Percentiles rank a stretch among this genome's conserved stretches.
phyloP scores from a whole-genome alignment of 2,113 vertebrate genomes.

The Aleadryas rufinucha region DNA sequence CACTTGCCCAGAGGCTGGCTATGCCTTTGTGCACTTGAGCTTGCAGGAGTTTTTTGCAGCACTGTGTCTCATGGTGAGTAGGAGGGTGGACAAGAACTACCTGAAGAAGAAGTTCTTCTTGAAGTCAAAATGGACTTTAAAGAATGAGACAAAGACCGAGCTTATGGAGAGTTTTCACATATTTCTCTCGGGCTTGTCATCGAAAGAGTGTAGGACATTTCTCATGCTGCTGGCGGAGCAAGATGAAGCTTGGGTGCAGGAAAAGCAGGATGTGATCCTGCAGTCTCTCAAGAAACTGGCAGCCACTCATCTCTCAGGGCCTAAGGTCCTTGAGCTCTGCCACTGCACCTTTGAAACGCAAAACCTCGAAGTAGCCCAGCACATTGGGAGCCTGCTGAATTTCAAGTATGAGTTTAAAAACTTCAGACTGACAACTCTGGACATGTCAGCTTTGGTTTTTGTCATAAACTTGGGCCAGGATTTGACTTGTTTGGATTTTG shows the following conservation, averaged over 20 bases:
- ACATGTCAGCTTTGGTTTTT: constrained; percentile 80
- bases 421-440: constrained; percentile 74
- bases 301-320: constrained; percentile 77
- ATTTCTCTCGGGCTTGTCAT: constrained; percentile 84
- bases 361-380: constrained; percentile 65
- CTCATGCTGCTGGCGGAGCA: constrained; percentile 66
- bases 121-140: constrained; percentile 82
- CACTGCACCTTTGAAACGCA: constrained; percentile 84
- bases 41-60: constrained; percentile 90
- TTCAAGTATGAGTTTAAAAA: constrained; percentile 80
- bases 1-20: constrained; percentile 57
- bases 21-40: constrained; percentile 84
- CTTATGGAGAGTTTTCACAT: constrained; percentile 81
- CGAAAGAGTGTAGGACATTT: constrained; percentile 66
- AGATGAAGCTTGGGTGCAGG: constrained; percentile 60
- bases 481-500: constrained; percentile 77
- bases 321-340: constrained; percentile 86
- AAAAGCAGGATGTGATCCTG: constrained; percentile 72
- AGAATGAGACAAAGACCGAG: constrained; percentile 71
- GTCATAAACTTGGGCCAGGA: constrained; percentile 67
- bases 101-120: constrained; percentile 79
- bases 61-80: constrained; percentile 81
- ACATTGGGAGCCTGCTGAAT: constrained; percentile 59
- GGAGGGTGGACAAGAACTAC: constrained; percentile 50
- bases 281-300: constrained; percentile 72